Conservation (phyloP, 2,113 vertebrate genomes). For the Dasypus novemcinctus region DNA sequence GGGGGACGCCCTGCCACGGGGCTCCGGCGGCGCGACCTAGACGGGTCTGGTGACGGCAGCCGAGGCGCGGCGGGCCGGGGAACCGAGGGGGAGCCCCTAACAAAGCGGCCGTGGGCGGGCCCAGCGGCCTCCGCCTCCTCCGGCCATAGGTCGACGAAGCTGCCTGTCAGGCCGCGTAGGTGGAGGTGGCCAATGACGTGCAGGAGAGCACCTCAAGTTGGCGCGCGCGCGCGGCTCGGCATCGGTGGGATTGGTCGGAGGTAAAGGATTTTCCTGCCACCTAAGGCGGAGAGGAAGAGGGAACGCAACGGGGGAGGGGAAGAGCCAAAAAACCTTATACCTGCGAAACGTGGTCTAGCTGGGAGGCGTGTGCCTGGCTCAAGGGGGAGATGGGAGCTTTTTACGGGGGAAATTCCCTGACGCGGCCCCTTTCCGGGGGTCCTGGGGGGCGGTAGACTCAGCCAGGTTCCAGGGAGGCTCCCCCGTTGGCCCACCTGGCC, state of each 20-base stretch:
- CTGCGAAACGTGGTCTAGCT: slow-evolving; percentile 54
- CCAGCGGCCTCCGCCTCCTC: slow-evolving; percentile 59
- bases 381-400: slow-evolving; percentile 3
- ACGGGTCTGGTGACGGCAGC: neutral
- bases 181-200: slow-evolving; percentile 68
- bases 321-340: slow-evolving; percentile 10
- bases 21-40: neutral
- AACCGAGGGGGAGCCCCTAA: slow-evolving; percentile 55
- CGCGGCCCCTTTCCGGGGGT: neutral
- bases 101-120: slow-evolving; percentile 73
- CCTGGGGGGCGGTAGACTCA: neutral
- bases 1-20: too few relatives aligned
- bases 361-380: neutral
- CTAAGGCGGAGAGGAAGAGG: slow-evolving; percentile 13
- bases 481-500: neutral
- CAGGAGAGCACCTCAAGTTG: slow-evolving; percentile 21
- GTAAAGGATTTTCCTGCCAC: slow-evolving; percentile 69
- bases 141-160: slow-evolving; percentile 61
- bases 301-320: neutral
- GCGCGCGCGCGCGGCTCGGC: slow-evolving; percentile 68
- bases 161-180: slow-evolving; percentile 66
- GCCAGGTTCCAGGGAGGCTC: neutral
- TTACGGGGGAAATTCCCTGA: neutral
- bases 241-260: slow-evolving; percentile 69
- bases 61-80: neutral